Conservation (phyloP, 2,888 invertebrate species). For the Oscheius onirici region DNA sequence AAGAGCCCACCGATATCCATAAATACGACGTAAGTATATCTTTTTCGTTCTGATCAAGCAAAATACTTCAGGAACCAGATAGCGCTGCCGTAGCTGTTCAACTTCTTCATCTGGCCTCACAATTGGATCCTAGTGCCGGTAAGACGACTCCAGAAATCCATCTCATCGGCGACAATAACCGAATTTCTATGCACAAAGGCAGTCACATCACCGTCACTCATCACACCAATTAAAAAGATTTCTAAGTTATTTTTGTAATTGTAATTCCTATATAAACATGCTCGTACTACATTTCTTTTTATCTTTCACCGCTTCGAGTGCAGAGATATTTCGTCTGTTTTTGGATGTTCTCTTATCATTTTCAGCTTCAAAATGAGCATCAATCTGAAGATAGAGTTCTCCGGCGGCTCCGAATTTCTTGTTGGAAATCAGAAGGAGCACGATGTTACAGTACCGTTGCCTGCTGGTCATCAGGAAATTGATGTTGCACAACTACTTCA, state of each 20-base stretch:
- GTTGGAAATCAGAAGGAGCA: constrained; percentile 53
- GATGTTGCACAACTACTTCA: constrained; percentile 9
- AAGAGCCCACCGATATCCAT: not conserved
- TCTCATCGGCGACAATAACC: constrained; percentile 11
- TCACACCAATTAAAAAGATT: too few relatives aligned
- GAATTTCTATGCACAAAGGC: not conserved
- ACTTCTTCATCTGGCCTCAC: constrained; percentile 1
- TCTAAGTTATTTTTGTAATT: not conserved
- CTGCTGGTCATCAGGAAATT: not conserved
- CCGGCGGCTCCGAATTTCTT: constrained; percentile 59
- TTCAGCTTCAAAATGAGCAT: too few relatives aligned
- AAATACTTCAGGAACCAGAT: constrained; percentile 2
- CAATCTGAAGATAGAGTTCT: constrained; percentile 44
- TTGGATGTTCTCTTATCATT: too few relatives aligned
- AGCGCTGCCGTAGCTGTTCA: not conserved
- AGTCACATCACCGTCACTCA: too few relatives aligned
- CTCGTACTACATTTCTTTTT: too few relatives aligned
- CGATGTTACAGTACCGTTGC: constrained; percentile 33
- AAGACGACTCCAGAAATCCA: too few relatives aligned
- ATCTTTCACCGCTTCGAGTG: too few relatives aligned
- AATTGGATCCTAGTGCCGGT: constrained; percentile 8
- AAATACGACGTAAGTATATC: not conserved
- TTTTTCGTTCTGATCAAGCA: not conserved
- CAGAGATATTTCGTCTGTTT: too few relatives aligned
- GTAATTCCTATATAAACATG: not conserved